Evolutionary conservation across 2,797 vertebrate genomes (phyloP), one percentile per base, ranked within the genome.

Genomic region (Peromyscus aztecus): DNA sequence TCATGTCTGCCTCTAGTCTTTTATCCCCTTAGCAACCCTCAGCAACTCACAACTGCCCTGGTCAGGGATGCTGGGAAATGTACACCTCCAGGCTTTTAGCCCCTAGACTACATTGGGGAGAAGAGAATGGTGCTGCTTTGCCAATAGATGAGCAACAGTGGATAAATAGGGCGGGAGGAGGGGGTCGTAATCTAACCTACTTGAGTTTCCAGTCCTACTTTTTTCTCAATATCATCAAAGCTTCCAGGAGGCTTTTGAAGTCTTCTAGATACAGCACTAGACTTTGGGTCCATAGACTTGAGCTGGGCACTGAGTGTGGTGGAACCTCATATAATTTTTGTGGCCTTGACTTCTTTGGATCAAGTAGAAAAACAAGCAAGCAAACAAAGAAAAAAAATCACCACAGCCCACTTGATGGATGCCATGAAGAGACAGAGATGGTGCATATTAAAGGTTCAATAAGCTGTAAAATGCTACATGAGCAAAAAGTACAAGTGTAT

Each of bases 401-500:
- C 29, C n/a, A 31, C 85, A 86, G 67, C 7, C 31, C 55, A 34
- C 67, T 90, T 71, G 92, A 34, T 65, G 29, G 89, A 57, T 96
- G 10, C 27, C 61, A 43, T 81, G 27, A 80, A 94, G 89, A 89
- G 23, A 84, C 21, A 37, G 69, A 85, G 29, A 91, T 57, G 43
- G 31, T 31, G 4, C 24, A 24, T 67, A 19, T 81, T 94, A 73
- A 94, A 77, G 89, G 34, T 89, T 96, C 88, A 90, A 83, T 89
- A 80, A 94, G 90, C 24, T 94, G 2, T 57, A 86, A 96, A 88
- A 90, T 43, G n/a, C 4, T 83, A 87, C 34, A 40, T 88, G 76
- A 80, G 87, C 69, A 69, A 31, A 90, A 97, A 91, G 40, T 29
- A 86, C 61, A 94, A 12, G 37, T 67, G 73, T 90, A 31, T 21